These are phyloP conservation scores for Eupeodes corollae DNA, from an alignment of 1,140 invertebrate genomes.

Conservation along the genomic window DNA sequence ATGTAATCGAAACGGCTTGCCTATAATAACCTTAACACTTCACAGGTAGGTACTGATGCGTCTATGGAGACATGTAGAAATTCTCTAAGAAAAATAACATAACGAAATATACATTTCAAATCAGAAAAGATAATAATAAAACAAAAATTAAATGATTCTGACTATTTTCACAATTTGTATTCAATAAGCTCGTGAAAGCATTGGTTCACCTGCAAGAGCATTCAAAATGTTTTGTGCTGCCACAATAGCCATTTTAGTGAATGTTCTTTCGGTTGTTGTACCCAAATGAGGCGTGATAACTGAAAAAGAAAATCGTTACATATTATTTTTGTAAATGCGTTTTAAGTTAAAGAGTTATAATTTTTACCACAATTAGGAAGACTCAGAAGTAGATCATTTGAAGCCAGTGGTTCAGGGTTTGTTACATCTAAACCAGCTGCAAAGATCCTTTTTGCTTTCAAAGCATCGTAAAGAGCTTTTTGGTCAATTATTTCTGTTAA, in stretches of 20 bases:
- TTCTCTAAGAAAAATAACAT: no score
- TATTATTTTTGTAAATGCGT: background rate
- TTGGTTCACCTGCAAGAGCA: constrained; percentile 52
- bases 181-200: constrained; percentile 48
- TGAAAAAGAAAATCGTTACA: constrained; percentile 37
- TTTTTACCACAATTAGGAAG: constrained; percentile 66
- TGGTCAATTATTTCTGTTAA: constrained; percentile 66
- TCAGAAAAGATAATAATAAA: no score
- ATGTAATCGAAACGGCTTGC: no score
- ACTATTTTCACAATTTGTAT: no score
- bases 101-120: no score
- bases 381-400: constrained; percentile 63
- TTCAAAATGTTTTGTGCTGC: constrained; percentile 72
- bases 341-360: constrained; percentile 1
- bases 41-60: no score
- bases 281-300: constrained; percentile 78
- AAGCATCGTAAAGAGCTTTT: constrained; percentile 62
- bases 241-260: constrained; percentile 64
- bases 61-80: no score
- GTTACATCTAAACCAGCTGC: constrained; percentile 91
- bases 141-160: no score
- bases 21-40: no score
- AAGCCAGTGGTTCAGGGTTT: constrained; percentile 78
- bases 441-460: constrained; percentile 61
- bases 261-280: constrained; percentile 65